phyloP scores from a whole-genome alignment of 1,140 invertebrate genomes.

The Laupala kohalensis region DNA sequence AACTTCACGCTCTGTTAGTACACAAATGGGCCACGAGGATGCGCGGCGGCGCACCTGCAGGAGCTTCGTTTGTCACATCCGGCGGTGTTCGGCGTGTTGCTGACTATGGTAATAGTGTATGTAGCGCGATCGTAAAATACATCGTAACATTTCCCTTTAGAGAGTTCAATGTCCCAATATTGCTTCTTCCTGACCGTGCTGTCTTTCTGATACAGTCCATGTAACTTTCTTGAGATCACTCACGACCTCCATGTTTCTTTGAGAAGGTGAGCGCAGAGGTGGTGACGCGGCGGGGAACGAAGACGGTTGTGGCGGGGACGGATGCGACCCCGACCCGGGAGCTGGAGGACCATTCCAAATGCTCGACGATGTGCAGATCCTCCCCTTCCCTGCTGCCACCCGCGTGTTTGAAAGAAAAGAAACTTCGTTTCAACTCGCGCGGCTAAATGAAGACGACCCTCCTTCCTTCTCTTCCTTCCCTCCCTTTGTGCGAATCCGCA shows the following conservation, averaged over 20 bases:
- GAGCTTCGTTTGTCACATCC: background rate
- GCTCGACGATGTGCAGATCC: background rate
- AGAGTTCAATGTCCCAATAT: background rate
- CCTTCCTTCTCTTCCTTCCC: background rate
- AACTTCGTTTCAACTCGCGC: background rate
- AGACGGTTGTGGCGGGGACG: background rate
- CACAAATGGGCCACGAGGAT: background rate
- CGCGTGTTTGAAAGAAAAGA: background rate
- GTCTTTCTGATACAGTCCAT: background rate
- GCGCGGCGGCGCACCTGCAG: background rate
- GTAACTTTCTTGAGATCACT: background rate
- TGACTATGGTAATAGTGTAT: background rate
- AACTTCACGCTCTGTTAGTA: background rate
- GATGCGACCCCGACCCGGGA: no score
- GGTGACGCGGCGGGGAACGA: no score
- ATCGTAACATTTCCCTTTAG: background rate
- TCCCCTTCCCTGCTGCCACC: no score
- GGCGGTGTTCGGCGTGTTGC: background rate
- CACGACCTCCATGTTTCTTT: background rate
- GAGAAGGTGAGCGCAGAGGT: background rate
- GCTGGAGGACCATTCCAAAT: background rate
- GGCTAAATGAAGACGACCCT: background rate
- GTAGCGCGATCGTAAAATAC: background rate
- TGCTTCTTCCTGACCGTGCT: background rate
- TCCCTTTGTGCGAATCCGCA: background rate